These are phyloP conservation scores for Erpetoichthys calabaricus DNA, from an alignment of 2,797 vertebrate species.

Conservation along the genomic window DNA sequence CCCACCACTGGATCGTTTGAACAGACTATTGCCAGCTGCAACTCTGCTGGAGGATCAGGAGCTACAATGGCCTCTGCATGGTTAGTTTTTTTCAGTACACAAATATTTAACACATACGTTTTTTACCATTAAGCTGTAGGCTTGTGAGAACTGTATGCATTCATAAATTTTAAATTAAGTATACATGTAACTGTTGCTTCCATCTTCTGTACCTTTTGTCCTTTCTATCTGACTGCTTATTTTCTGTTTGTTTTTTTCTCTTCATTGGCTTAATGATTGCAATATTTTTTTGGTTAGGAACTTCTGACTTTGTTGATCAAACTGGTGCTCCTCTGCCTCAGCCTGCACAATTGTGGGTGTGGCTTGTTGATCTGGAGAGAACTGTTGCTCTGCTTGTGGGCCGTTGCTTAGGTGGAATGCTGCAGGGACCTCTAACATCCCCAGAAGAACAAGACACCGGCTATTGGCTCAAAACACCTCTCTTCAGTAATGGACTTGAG, in stretches of 20 bases:
- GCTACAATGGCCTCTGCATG: slow-evolving; percentile 92
- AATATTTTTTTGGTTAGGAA: slow-evolving; percentile 43
- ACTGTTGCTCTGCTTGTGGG: slow-evolving; percentile 83
- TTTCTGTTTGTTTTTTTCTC: too few species aligned
- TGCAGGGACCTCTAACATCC: slow-evolving; percentile 75
- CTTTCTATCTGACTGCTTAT: too few species aligned
- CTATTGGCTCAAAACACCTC: slow-evolving; percentile 86
- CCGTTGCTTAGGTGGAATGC: slow-evolving; percentile 88
- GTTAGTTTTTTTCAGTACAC: slow-evolving; percentile 35
- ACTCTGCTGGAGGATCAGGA: slow-evolving; percentile 86
- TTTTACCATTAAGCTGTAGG: too few species aligned
- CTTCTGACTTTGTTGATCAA: slow-evolving; percentile 71
- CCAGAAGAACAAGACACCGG: slow-evolving; percentile 83
- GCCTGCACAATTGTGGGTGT: slow-evolving; percentile 80
- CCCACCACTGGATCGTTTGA: slow-evolving; percentile 81
- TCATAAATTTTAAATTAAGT: too few species aligned
- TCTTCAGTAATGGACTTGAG: slow-evolving; percentile 87
- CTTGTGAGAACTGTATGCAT: too few species aligned
- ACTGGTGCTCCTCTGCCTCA: slow-evolving; percentile 57
- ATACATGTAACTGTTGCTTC: too few species aligned
- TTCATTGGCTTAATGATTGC: too few species aligned
- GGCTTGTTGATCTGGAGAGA: slow-evolving; percentile 92
- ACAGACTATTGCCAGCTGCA: slow-evolving; percentile 80
- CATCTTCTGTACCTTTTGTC: too few species aligned
- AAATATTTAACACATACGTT: too few species aligned